A percentile compares a stretch with the other conserved stretches of the same genome.
Evolutionary conservation across 92 coral and sea anemone species (phyloP).

Genomic region (Virgularia gustaviana): DNA sequence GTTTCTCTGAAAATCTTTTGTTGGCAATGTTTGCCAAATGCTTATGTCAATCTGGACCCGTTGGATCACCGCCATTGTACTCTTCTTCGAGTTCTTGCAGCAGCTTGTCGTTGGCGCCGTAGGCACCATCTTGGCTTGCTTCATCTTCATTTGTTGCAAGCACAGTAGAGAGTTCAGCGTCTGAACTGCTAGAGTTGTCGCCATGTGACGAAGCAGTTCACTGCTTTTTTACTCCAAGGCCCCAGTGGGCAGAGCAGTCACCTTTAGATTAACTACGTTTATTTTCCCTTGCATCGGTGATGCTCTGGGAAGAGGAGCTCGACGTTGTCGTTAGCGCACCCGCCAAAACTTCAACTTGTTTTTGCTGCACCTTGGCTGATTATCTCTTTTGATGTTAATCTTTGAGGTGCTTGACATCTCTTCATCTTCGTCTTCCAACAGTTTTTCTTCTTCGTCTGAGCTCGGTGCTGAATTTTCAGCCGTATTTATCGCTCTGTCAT

Average conservation of each 20-base stretch:
- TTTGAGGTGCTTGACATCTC: neutral
- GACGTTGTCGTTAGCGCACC: slow-evolving; percentile 13
- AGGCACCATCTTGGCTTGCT: no score
- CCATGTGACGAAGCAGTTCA: slow-evolving; percentile 11
- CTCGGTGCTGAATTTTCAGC: neutral
- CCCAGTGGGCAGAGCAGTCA: slow-evolving; percentile 32
- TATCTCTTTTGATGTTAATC: slow-evolving; percentile 7
- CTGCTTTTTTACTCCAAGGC: slow-evolving; percentile 19
- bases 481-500: neutral
- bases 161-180: slow-evolving; percentile 15
- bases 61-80: slow-evolving; percentile 34
- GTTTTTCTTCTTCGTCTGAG: slow-evolving; percentile 13
- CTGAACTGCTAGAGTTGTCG: slow-evolving; percentile 13
- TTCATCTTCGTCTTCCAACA: slow-evolving; percentile 21
- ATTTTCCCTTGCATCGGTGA: slow-evolving; percentile 19
- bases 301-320: slow-evolving; percentile 22
- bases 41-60: slow-evolving; percentile 42
- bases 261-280: slow-evolving; percentile 7
- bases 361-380: slow-evolving; percentile 26
- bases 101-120: slow-evolving; percentile 43
- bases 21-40: slow-evolving; percentile 45
- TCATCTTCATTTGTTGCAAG: slow-evolving; percentile 17
- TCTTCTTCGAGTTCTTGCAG: slow-evolving; percentile 47
- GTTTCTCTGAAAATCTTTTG: slow-evolving; percentile 41
- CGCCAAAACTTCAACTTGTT: slow-evolving; percentile 32